phyloP scores from a whole-genome alignment of 2,113 vertebrate genomes.

The Bolborhynchus lineola region DNA sequence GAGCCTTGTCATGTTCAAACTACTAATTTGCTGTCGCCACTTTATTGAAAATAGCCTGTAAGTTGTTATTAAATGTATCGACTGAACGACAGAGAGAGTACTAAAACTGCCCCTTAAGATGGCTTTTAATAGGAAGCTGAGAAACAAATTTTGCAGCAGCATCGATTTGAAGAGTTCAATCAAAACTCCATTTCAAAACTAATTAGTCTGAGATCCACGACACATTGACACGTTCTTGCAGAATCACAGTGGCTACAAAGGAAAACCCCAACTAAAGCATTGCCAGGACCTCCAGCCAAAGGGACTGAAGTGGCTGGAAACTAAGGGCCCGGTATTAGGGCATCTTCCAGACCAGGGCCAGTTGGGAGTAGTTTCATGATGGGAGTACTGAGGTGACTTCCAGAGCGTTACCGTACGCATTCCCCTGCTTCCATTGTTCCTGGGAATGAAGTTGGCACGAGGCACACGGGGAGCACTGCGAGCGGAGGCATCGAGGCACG shows the following conservation, averaged over 20 bases:
- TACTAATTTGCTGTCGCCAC: slow-evolving; percentile 88
- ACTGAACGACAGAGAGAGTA: slow-evolving; percentile 87
- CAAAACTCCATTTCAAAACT: slow-evolving; percentile 99
- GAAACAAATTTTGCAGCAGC: slow-evolving; percentile 97
- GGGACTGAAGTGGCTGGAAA: slow-evolving; percentile 49
- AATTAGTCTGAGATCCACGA: slow-evolving; percentile 98
- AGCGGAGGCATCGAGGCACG: neutral
- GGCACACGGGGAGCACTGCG: neutral
- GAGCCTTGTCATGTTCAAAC: slow-evolving; percentile 86
- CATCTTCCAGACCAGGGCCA: neutral
- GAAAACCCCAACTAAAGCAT: slow-evolving; percentile 77
- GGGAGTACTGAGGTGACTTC: neutral
- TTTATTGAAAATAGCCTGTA: slow-evolving; percentile 89
- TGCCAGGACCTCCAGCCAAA: slow-evolving; percentile 69
- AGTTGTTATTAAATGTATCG: slow-evolving; percentile 92
- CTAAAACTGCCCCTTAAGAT: slow-evolving; percentile 91
- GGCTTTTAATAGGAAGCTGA: slow-evolving; percentile 91
- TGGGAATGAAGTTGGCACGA: neutral
- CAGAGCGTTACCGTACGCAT: neutral
- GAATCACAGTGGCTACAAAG: slow-evolving; percentile 79
- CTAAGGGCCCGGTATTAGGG: neutral
- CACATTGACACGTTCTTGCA: slow-evolving; percentile 87
- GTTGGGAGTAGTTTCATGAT: neutral
- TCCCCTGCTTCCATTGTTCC: neutral
- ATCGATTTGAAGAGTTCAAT: slow-evolving; percentile 99